Conservation (phyloP, 2,888 invertebrate species). For the Drosophila diplacantha region DNA sequence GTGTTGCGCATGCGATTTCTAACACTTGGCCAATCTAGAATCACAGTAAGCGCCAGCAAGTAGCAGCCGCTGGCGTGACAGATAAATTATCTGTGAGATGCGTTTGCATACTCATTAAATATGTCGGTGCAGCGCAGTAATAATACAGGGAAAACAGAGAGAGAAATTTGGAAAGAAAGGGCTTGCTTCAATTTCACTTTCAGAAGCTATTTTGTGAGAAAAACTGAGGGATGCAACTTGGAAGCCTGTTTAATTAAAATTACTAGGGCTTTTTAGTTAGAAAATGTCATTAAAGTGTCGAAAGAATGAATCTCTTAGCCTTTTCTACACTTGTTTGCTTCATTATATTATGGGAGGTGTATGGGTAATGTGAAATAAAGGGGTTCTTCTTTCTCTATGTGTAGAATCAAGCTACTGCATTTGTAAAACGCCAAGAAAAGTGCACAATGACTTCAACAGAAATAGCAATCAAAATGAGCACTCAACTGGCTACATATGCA, state of each 20-base stretch:
- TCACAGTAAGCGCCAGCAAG: slow-evolving; percentile 9
- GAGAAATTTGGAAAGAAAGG: neutral
- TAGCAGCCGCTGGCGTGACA: slow-evolving; percentile 32
- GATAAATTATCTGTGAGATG: slow-evolving; percentile 41
- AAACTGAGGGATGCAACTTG: neutral
- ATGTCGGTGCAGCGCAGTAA: slow-evolving; percentile 44
- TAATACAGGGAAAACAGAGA: neutral
- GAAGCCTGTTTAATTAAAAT: neutral
- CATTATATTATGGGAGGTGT: too few species aligned
- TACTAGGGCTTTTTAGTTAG: too few species aligned
- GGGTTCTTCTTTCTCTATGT: neutral
- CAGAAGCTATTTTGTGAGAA: too few species aligned
- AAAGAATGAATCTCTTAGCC: too few species aligned
- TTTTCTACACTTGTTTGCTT: neutral
- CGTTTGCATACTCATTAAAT: slow-evolving; percentile 52
- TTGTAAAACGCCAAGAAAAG: slow-evolving; percentile 32
- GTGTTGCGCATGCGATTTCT: slow-evolving; percentile 19
- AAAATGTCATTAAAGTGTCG: too few species aligned
- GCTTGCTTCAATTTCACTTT: neutral
- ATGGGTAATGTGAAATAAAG: too few species aligned
- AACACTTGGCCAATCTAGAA: slow-evolving; percentile 24
- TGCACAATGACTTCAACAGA: slow-evolving; percentile 10
- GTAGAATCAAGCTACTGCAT: slow-evolving; percentile 21
- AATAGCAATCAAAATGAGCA: slow-evolving; percentile 18
- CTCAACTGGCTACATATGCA: slow-evolving; percentile 17